Base-by-base conservation (phyloP, 2,797 vertebrate genomes). In the Eulemur rubriventer region DNA sequence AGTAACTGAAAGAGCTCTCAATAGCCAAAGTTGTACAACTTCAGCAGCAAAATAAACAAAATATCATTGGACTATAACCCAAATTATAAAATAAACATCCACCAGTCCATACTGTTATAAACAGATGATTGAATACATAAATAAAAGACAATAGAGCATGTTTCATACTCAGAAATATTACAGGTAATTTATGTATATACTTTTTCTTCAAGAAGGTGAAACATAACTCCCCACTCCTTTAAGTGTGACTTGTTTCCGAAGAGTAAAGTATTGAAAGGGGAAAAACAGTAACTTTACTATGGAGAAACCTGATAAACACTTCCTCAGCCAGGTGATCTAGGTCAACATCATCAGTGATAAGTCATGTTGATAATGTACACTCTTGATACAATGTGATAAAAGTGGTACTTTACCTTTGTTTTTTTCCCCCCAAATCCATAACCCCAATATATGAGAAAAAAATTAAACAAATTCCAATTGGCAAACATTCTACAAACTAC, bases 371-470 rank as follows among this genome's bases (percentile, higher is more conserved):
- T 11, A 52, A 61, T 17, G 52, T 12, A 24, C 3, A 84, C 26
- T 65, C 59, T 91, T 96, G 72, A 69, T 55, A 89, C 8, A 30
- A 90, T 43, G 26, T 50, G 30, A 59, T 26, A 6, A 72, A 96
- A 94, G 88, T 57, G 41, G 33, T 22, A 35, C n/a, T 84, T 87
- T 50, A 59, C 50, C 41, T 73, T 61, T 75, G 41, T 48, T 61
- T 57, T 83, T 92, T 43, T 67, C 95, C 11, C 41, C 41, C 2
- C 20, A 97, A 95, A 90, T 38, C 55, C 4, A 73, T 96, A 94
- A 88, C n/a, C 38, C 88, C 26, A 76, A 59, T 72, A 30, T 95
- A 57, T 88, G 73, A 92, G 78, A 70, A 94, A 95, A 97, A 94
- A 73, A 92, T 28, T 48, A 85, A 65, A 61, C 28, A 41, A 55